phyloP scores from a whole-genome alignment of 2,797 vertebrate genomes.

The Rachycentron canadum region DNA sequence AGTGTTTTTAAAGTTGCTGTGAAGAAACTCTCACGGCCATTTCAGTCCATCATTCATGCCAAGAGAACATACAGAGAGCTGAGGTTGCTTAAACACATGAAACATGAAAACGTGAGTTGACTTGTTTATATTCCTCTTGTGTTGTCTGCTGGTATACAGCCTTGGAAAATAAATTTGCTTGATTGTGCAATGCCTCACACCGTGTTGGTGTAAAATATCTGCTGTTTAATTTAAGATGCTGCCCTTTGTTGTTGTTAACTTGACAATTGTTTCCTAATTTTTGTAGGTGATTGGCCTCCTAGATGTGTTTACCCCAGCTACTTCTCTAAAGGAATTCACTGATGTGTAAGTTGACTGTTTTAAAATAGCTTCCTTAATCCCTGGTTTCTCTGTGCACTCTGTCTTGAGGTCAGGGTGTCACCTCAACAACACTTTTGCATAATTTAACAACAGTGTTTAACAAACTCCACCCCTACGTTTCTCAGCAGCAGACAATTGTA shows the following conservation, averaged over 20 bases:
- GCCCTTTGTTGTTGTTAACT: background rate
- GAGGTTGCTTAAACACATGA: constrained; percentile 97
- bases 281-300: constrained; percentile 95
- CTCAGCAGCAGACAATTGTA: constrained; percentile 39
- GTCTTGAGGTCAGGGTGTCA: background rate
- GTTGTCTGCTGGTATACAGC: background rate
- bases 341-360: constrained; percentile 91
- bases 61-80: constrained; percentile 98
- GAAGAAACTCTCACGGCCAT: constrained; percentile 97
- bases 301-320: constrained; percentile 95
- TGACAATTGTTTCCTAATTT: constrained; percentile 16
- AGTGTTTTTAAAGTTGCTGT: constrained; percentile 91
- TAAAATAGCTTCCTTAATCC: background rate
- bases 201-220: background rate
- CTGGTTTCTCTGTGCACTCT: background rate
- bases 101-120: constrained; percentile 96
- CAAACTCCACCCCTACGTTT: constrained; percentile 35
- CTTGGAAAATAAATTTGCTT: background rate
- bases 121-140: constrained; percentile 13
- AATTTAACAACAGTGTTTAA: constrained; percentile 16
- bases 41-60: constrained; percentile 98
- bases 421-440: constrained; percentile 12
- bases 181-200: background rate
- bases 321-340: constrained; percentile 93
- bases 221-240: background rate